Conservation (phyloP, 2,113 vertebrate species). For the Gnathonemus longibarbis region DNA sequence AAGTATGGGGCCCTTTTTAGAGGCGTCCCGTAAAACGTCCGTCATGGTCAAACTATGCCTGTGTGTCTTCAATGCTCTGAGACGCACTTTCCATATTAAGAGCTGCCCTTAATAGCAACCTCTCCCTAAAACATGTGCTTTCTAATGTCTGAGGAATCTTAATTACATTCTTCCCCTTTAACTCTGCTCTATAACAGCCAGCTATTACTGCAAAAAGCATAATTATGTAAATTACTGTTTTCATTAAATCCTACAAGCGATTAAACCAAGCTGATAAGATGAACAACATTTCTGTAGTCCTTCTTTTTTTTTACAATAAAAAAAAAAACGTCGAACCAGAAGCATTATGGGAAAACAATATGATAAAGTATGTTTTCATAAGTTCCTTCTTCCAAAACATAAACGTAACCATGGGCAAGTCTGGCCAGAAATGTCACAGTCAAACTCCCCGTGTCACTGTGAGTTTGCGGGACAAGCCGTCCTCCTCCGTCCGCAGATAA, state of each 20-base stretch:
- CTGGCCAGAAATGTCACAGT: not conserved
- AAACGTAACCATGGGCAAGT: slow-evolving; percentile 42
- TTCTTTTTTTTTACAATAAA: not conserved
- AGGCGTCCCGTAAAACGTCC: not conserved
- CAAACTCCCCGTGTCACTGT: not conserved
- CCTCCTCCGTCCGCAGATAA: not conserved
- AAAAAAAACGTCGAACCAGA: not conserved
- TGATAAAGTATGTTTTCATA: not conserved
- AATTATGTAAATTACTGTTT: slow-evolving; percentile 56
- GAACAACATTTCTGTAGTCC: slow-evolving; percentile 26
- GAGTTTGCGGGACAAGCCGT: not conserved
- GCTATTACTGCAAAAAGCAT: slow-evolving; percentile 47
- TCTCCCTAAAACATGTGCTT: slow-evolving; percentile 51
- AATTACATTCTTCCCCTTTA: slow-evolving; percentile 48
- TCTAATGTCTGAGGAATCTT: slow-evolving; percentile 58
- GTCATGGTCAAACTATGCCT: slow-evolving; percentile 20
- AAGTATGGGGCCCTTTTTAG: not conserved
- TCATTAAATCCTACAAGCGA: slow-evolving; percentile 52
- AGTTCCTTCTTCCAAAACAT: slow-evolving; percentile 34
- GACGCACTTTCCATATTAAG: slow-evolving; percentile 59
- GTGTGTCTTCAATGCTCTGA: slow-evolving; percentile 44
- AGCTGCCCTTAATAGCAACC: slow-evolving; percentile 50
- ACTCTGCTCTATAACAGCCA: slow-evolving; percentile 35
- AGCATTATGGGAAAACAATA: slow-evolving; percentile 21
- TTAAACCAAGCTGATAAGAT: slow-evolving; percentile 40